phyloP scores from a whole-genome alignment of 2,888 invertebrate genomes.

The Drosophila stalkeri region DNA sequence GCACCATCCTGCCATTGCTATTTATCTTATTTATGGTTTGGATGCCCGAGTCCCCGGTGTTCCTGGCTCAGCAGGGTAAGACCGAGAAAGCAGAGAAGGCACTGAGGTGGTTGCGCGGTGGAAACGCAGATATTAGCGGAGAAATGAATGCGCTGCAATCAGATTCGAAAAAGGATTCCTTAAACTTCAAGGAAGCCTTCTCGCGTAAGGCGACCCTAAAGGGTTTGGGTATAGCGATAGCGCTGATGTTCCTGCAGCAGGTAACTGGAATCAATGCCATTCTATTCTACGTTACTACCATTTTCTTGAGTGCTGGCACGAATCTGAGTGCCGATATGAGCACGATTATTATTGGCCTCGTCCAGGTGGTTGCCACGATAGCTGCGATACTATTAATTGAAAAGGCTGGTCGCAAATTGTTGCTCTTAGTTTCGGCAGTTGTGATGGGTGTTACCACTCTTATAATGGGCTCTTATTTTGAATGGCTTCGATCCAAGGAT shows the following conservation, averaged over 20 bases:
- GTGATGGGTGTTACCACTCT: slow-evolving; percentile 89
- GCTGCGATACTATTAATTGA: slow-evolving; percentile 91
- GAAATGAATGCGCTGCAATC: slow-evolving; percentile 83
- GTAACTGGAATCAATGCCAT: slow-evolving; percentile 92
- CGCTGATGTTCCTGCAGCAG: slow-evolving; percentile 95
- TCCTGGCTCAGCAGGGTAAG: slow-evolving; percentile 87
- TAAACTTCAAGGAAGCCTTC: slow-evolving; percentile 86
- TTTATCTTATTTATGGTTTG: slow-evolving; percentile 90
- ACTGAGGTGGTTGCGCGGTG: slow-evolving; percentile 89
- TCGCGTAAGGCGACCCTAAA: slow-evolving; percentile 87
- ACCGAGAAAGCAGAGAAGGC: slow-evolving; percentile 88
- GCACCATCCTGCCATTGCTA: slow-evolving; percentile 86
- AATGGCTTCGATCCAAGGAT: slow-evolving; percentile 61
- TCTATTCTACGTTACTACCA: slow-evolving; percentile 90
- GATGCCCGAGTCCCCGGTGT: slow-evolving; percentile 93
- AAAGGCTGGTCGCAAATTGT: slow-evolving; percentile 90
- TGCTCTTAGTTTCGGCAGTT: slow-evolving; percentile 89
- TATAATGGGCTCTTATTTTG: slow-evolving; percentile 89
- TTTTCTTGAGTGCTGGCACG: slow-evolving; percentile 86
- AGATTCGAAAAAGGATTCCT: slow-evolving; percentile 55
- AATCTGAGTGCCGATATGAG: slow-evolving; percentile 85
- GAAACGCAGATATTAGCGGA: slow-evolving; percentile 87
- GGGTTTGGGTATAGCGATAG: slow-evolving; percentile 89
- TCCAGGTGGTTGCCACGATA: slow-evolving; percentile 89
- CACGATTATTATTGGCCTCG: slow-evolving; percentile 91